phyloP scores from a whole-genome alignment of 1,140 invertebrate genomes.

The Lasioglossum albipes region DNA sequence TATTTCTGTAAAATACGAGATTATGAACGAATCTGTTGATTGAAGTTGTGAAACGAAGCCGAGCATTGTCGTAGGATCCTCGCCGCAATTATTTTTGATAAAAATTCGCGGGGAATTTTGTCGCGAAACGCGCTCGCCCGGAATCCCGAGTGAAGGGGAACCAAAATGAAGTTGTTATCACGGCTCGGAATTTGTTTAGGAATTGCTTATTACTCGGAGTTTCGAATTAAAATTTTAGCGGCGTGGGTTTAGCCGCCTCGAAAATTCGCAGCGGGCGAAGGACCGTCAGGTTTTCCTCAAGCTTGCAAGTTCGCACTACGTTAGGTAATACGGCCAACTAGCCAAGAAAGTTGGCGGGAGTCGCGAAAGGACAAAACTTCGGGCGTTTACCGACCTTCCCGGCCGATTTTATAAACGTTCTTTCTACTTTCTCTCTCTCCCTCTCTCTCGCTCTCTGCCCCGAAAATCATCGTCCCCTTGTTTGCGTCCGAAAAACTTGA shows the following conservation, averaged over 20 bases:
- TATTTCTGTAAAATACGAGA: too few relatives aligned
- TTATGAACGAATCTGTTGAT: too few relatives aligned
- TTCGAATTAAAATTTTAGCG: slow-evolving; percentile 75
- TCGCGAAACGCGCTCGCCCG: not conserved
- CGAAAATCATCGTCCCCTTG: slow-evolving; percentile 54
- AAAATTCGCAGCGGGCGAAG: slow-evolving; percentile 45
- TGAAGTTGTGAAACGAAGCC: too few relatives aligned
- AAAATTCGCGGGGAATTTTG: not conserved
- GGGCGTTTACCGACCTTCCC: slow-evolving; percentile 39
- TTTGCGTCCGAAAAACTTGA: slow-evolving; percentile 19
- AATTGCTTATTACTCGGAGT: slow-evolving; percentile 74
- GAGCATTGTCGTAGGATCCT: too few relatives aligned
- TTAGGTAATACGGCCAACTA: slow-evolving; percentile 49
- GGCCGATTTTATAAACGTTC: slow-evolving; percentile 65
- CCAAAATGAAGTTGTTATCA: slow-evolving; percentile 73
- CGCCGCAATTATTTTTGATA: not conserved
- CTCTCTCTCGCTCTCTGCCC: not conserved
- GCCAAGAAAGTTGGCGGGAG: slow-evolving; percentile 54
- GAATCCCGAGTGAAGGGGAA: not conserved
- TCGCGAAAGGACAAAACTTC: slow-evolving; percentile 62
- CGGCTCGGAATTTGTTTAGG: slow-evolving; percentile 69
- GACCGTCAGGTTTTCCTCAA: slow-evolving; percentile 33
- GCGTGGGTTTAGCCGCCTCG: slow-evolving; percentile 23
- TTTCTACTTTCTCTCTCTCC: slow-evolving; percentile 23
- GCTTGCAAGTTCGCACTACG: slow-evolving; percentile 54